Conservation (phyloP, 1,140 invertebrate genomes). For the Centruroides vittatus region DNA sequence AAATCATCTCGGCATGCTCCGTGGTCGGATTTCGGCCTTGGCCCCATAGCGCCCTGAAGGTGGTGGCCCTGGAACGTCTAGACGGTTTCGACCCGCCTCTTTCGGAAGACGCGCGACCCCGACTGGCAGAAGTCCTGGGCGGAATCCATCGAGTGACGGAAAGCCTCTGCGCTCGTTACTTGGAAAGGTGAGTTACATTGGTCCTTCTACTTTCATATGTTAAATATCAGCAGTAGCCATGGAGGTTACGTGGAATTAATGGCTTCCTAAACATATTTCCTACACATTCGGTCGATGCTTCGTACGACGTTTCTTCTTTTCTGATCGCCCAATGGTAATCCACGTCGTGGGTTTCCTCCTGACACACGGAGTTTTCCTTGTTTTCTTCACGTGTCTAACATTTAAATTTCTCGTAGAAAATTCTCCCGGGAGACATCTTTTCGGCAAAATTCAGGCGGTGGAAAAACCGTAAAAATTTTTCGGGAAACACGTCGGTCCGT, state of each 20-base stretch:
- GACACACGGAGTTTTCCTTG: neutral
- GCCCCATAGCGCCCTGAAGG: slow-evolving; percentile 85
- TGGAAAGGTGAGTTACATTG: slow-evolving; percentile 48
- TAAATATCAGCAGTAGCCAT: neutral
- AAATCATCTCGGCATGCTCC: slow-evolving; percentile 87
- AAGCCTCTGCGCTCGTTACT: slow-evolving; percentile 74
- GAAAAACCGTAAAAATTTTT: neutral
- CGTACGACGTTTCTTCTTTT: too few species aligned
- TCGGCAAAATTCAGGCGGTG: neutral
- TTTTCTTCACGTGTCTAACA: too few species aligned
- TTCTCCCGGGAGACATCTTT: too few species aligned
- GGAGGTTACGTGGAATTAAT: neutral
- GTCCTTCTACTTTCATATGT: neutral
- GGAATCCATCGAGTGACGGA: slow-evolving; percentile 88
- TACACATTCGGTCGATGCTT: neutral
- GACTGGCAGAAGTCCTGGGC: slow-evolving; percentile 78
- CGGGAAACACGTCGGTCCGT: neutral
- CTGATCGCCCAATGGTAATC: too few species aligned
- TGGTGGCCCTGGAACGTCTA: slow-evolving; percentile 83
- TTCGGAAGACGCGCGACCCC: slow-evolving; percentile 58
- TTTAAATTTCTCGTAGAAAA: too few species aligned
- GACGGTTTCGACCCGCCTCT: slow-evolving; percentile 80
- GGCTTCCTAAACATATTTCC: neutral
- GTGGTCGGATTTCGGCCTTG: slow-evolving; percentile 97
- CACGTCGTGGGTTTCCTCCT: neutral